Evolutionary conservation across 2,113 vertebrate species (phyloP).

Genomic region (Mesembrinibis cayennensis): DNA sequence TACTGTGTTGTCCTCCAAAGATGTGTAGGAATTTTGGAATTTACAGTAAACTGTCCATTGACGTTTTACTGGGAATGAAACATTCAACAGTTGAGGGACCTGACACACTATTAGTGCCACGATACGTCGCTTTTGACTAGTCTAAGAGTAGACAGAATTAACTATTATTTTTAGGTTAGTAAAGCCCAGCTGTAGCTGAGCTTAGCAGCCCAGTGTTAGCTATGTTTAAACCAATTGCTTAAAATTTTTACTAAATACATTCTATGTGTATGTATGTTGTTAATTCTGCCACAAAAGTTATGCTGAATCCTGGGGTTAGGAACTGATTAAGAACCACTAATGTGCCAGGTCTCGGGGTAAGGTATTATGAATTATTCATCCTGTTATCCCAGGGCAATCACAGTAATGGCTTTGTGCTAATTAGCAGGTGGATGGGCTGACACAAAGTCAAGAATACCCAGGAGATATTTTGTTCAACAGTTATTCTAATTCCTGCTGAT

Average conservation of each 20-base stretch:
- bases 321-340: background rate
- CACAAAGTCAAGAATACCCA: background rate
- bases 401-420: background rate
- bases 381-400: background rate
- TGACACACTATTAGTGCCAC: background rate
- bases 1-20: background rate
- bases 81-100: background rate
- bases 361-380: slow-evolving; percentile 9
- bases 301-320: background rate
- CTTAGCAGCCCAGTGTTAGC: background rate
- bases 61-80: background rate
- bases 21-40: background rate
- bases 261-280: background rate
- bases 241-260: background rate
- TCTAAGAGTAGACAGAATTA: background rate
- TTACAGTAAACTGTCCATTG: background rate
- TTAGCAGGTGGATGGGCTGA: background rate
- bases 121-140: background rate
- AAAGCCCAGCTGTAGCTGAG: background rate
- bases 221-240: background rate
- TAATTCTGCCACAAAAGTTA: background rate
- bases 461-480: background rate
- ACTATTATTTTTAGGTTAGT: background rate
- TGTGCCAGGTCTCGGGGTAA: background rate
- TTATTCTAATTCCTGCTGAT: background rate